A percentile compares a stretch with the other conserved stretches of the same genome.
phyloP scores from a whole-genome alignment of 2,113 vertebrate species.

The Puntigrus tetrazona region DNA sequence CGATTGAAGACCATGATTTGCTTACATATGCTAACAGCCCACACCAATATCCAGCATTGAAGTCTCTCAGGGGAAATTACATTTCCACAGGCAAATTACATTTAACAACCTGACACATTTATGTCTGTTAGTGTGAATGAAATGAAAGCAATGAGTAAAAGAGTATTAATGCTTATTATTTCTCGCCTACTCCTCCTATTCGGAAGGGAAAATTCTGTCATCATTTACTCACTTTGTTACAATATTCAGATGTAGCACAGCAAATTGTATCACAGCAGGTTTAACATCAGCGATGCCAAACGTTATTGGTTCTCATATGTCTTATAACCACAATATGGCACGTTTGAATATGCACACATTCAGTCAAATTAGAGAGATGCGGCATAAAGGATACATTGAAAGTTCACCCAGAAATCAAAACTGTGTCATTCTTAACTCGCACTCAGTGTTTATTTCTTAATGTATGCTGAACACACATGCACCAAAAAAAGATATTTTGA shows the following conservation, averaged over 20 bases:
- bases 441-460: background rate
- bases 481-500: background rate
- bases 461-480: background rate
- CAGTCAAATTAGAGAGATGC: background rate
- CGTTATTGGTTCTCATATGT: background rate
- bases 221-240: background rate
- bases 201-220: background rate
- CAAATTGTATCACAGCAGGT: background rate
- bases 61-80: conserved; percentile 48
- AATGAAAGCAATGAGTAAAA: conserved; percentile 13
- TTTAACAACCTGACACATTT: conserved; percentile 60
- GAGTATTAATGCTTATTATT: conserved; percentile 65
- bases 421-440: background rate
- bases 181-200: conserved; percentile 57
- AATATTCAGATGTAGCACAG: background rate
- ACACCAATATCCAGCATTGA: conserved; percentile 16
- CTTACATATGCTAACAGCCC: background rate
- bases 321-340: background rate
- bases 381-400: background rate
- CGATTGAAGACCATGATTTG: background rate
- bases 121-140: conserved; percentile 58
- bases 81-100: conserved; percentile 50
- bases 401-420: no score
- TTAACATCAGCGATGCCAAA: background rate
- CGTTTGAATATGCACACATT: background rate